A percentile compares a stretch with the other conserved stretches of the same genome.
phyloP scores from a whole-genome alignment of 2,797 vertebrate species.

The Danio aesculapii region DNA sequence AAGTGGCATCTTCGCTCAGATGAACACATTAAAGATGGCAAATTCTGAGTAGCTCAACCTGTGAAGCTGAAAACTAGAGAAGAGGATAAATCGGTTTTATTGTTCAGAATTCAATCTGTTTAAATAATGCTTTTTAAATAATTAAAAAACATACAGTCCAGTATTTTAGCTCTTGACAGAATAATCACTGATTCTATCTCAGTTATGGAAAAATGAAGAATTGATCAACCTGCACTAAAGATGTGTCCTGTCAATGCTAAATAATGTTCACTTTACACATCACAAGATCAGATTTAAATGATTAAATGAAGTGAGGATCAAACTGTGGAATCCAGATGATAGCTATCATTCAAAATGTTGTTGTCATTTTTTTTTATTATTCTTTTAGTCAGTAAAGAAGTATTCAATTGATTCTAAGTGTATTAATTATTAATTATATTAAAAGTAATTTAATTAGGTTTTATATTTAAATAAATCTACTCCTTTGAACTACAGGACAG shows the following conservation, averaged over 20 bases:
- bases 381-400: background rate
- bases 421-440: too few species aligned
- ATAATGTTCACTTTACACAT: too few species aligned
- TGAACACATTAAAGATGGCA: background rate
- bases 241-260: too few species aligned
- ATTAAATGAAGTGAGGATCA: background rate
- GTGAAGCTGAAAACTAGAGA: background rate
- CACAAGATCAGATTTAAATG: background rate
- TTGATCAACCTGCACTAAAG: background rate
- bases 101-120: background rate
- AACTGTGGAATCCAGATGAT: background rate
- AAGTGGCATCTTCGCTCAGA: background rate
- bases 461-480: background rate
- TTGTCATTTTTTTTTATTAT: too few species aligned
- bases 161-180: background rate
- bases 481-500: background rate
- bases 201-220: background rate
- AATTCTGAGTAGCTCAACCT: constrained; percentile 12
- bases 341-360: too few species aligned
- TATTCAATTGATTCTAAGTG: background rate
- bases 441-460: too few species aligned
- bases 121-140: background rate
- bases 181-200: background rate
- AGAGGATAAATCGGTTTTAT: background rate
- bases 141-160: background rate